Percentiles rank a stretch among this genome's conserved stretches.
Evolutionary conservation across 2,797 vertebrate genomes (phyloP).

Genomic region (Microcaecilia unicolor): DNA sequence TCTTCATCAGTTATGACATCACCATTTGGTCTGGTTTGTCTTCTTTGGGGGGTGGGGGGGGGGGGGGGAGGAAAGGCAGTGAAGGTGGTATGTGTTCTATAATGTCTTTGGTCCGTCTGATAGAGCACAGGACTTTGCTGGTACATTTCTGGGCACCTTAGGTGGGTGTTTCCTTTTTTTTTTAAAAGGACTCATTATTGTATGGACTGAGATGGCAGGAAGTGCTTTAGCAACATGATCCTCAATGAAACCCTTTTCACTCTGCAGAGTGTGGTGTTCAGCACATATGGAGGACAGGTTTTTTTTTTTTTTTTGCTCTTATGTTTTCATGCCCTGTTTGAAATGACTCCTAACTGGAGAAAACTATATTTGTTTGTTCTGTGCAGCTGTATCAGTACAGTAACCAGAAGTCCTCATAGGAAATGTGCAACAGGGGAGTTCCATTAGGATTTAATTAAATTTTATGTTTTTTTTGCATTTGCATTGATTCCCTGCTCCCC

Average conservation of each 20-base stretch:
- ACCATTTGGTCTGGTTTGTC: constrained; percentile 18
- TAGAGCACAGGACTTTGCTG: too few relatives aligned
- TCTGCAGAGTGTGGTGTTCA: too few relatives aligned
- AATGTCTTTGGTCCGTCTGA: constrained; percentile 11
- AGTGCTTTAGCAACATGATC: constrained; percentile 27
- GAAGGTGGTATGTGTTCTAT: too few relatives aligned
- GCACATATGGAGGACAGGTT: constrained; percentile 20
- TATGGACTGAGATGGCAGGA: constrained; percentile 31
- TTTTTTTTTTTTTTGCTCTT: constrained; percentile 20
- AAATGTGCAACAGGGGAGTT: too few relatives aligned
- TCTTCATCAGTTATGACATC: constrained; percentile 26
- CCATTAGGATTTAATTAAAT: too few relatives aligned
- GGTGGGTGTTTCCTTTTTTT: too few relatives aligned
- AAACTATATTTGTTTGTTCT: constrained; percentile 16
- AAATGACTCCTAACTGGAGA: constrained; percentile 27
- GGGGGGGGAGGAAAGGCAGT: too few relatives aligned
- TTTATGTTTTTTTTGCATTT: too few relatives aligned
- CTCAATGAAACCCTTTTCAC: too few relatives aligned
- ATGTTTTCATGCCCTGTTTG: constrained; percentile 3
- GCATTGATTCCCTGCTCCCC: too few relatives aligned
- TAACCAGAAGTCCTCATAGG: too few relatives aligned
- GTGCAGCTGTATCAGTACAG: constrained; percentile 12
- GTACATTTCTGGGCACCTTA: constrained; percentile 16
- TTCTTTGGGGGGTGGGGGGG: neutral
- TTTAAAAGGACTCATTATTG: constrained; percentile 17